Percentiles rank a stretch among this genome's conserved stretches.
These are phyloP conservation scores for Ostrea denselamellosa DNA, from an alignment of 1,140 invertebrate genomes.

Conservation along the genomic window DNA sequence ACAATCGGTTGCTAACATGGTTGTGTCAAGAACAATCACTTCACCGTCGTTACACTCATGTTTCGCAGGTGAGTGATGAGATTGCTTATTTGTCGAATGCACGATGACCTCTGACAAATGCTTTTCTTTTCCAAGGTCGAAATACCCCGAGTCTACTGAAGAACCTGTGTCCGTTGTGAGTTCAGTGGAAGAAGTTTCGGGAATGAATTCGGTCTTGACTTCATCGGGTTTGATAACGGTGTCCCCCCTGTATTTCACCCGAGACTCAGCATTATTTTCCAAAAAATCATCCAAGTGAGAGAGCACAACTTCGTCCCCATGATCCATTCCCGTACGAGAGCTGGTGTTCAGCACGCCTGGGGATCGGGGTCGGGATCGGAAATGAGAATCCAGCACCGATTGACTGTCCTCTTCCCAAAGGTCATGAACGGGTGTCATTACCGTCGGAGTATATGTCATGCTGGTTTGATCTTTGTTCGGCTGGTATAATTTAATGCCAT, in stretches of 20 bases:
- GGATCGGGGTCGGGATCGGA: not conserved
- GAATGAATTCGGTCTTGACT: not conserved
- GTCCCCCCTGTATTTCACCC: not conserved
- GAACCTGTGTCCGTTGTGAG: not conserved
- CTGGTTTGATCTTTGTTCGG: not conserved
- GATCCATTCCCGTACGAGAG: not conserved
- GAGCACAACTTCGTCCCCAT: not conserved
- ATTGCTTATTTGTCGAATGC: not conserved
- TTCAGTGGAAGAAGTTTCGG: not conserved
- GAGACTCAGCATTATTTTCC: not conserved
- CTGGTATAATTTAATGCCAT: conserved; percentile 7
- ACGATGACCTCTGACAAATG: not conserved
- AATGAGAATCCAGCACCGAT: not conserved
- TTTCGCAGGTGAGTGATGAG: not conserved
- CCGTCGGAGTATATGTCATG: not conserved
- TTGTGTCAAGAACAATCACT: not conserved
- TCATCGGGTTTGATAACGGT: not conserved
- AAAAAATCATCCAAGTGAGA: not conserved
- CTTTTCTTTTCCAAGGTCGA: not conserved
- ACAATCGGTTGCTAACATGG: not conserved
- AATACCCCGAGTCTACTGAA: not conserved
- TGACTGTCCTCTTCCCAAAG: not conserved
- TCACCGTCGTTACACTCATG: not conserved
- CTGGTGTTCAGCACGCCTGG: not conserved
- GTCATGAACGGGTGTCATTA: not conserved